Evolutionary conservation across 2,888 invertebrate genomes (phyloP), one percentile per base, ranked within the genome.

Genomic region (Ptychoptera contaminata): DNA sequence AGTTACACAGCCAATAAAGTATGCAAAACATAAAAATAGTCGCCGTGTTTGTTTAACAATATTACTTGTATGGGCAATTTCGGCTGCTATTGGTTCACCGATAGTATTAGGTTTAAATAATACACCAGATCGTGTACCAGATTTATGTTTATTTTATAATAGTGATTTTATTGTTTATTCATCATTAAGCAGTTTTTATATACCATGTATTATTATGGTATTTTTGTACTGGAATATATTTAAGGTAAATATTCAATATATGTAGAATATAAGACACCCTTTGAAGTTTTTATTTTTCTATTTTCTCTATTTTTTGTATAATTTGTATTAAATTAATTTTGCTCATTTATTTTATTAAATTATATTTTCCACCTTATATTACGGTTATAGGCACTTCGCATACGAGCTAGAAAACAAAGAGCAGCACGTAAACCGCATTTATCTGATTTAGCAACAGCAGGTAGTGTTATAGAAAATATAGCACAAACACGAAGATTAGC

Each of bases 141-240:
- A 83, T 62, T 78, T 82, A 57, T 98, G 98, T 70, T 77, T 88
- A 55, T 96, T 98, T 74, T 94, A 94, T 70, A 97, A 94, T 69
- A 85, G 92, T 53, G 90, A 94, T 70, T 98, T 97, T 68, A 88
- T 97, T 62, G 86, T 98, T 60, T 94, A 91, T 70, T 97, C 96
- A 11, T 97, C 97, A 44, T 74, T 98, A 54, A 90, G 91, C 53
- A 97, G 97, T 58, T 98, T 98, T 76, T 98, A 94, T 69, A 93
- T 98, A 58, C 98, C 98, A 34, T 90, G 96, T 64, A 82, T 94
- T 61, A 88, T 96, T 62, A 97, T 98, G 94, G 87, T 97, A 67
- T 88, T 88, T 66, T 80, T 97, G 47, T 97, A 97, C 68, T 93
- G 88, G 72, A 86, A 79, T 69, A 97, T 98, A 69, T 97, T 98